Evolutionary conservation across 2,888 invertebrate genomes (phyloP).

Genomic region (Dasypolia templi): DNA sequence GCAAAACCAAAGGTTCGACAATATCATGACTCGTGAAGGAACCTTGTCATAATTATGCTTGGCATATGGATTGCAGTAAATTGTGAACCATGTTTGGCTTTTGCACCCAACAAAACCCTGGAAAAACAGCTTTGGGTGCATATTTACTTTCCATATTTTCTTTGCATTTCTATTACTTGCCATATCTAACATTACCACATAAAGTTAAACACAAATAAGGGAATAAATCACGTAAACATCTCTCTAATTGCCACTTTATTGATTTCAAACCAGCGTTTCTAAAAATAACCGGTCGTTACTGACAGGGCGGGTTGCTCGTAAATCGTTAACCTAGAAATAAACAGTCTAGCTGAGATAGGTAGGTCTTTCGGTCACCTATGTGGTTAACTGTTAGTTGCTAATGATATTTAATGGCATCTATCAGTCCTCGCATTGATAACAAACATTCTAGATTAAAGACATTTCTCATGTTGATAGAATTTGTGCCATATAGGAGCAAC

Average conservation of each 20-base stretch:
- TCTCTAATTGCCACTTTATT: constrained; percentile 56
- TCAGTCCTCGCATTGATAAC: constrained; percentile 31
- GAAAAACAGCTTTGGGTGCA: not conserved
- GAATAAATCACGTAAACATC: constrained; percentile 50
- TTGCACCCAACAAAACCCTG: no score
- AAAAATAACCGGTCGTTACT: constrained; percentile 44
- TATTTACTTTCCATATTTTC: no score
- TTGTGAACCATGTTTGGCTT: no score
- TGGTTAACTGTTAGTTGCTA: constrained; percentile 30
- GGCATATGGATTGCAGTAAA: no score
- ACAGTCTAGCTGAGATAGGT: constrained; percentile 51
- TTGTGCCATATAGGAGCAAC: not conserved
- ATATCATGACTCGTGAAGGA: not conserved
- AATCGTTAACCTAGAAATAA: constrained; percentile 65
- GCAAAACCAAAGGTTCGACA: not conserved
- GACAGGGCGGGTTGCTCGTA: constrained; percentile 51
- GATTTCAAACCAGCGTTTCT: constrained; percentile 56
- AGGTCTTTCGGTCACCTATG: constrained; percentile 62
- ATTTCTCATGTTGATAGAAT: constrained; percentile 26
- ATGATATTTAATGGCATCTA: constrained; percentile 48
- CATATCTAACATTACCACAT: constrained; percentile 14
- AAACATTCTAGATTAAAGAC: constrained; percentile 31
- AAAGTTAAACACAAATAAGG: constrained; percentile 23
- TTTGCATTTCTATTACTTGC: not conserved
- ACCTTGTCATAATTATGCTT: not conserved